These are phyloP conservation scores for Malachius bipustulatus DNA, from an alignment of 2,888 invertebrate genomes.

Conservation along the genomic window DNA sequence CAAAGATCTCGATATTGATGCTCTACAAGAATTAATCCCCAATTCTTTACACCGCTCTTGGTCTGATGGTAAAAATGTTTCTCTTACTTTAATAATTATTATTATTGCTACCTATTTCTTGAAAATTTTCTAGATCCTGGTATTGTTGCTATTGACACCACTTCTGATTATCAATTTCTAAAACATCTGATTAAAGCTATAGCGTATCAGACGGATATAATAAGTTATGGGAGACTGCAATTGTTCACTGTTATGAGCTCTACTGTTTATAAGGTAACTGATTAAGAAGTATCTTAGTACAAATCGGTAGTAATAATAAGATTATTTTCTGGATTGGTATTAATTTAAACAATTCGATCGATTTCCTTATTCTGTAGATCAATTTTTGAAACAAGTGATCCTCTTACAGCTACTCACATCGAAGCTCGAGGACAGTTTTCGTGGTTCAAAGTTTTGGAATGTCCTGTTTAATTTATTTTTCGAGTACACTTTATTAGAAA, in stretches of 20 bases:
- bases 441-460: not conserved
- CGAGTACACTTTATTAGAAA: not conserved
- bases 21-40: no score
- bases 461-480: not conserved
- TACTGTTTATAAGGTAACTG: slow-evolving; percentile 48
- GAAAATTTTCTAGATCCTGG: slow-evolving; percentile 38
- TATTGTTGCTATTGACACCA: slow-evolving; percentile 48
- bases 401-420: not conserved
- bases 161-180: slow-evolving; percentile 47
- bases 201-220: slow-evolving; percentile 45
- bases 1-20: no score
- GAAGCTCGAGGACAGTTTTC: not conserved
- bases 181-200: slow-evolving; percentile 49
- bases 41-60: no score
- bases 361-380: no score
- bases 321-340: no score
- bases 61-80: slow-evolving; percentile 38
- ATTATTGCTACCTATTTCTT: slow-evolving; percentile 14
- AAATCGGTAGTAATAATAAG: no score
- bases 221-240: slow-evolving; percentile 47
- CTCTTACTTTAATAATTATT: slow-evolving; percentile 14
- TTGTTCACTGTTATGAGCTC: slow-evolving; percentile 51
- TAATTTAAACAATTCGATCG: no score
- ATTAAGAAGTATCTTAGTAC: no score
- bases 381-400: no score